Conservation (phyloP, 2,113 vertebrate species). For the Fulmarus glacialis region DNA sequence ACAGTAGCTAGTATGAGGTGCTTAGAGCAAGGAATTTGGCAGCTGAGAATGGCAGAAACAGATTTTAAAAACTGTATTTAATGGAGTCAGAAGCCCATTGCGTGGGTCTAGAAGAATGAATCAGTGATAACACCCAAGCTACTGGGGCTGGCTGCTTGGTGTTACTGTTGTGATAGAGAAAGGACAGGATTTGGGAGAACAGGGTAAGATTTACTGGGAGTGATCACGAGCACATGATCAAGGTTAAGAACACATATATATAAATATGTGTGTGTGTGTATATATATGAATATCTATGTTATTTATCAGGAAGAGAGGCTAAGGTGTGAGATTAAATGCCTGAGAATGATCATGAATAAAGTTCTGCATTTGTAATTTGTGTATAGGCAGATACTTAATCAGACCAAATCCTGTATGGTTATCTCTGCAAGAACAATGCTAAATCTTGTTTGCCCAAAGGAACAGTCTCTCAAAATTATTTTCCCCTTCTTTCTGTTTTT, state of each 20-base stretch:
- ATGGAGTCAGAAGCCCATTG: background rate
- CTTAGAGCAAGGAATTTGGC: background rate
- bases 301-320: background rate
- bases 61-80: background rate
- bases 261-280: background rate
- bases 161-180: background rate
- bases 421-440: background rate
- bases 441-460: background rate
- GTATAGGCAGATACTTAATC: background rate
- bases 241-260: background rate
- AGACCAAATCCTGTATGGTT: background rate
- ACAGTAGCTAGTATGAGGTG: background rate
- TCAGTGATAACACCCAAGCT: background rate
- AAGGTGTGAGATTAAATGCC: background rate
- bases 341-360: background rate
- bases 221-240: background rate
- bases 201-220: background rate
- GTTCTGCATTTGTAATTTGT: background rate
- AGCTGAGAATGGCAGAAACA: background rate
- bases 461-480: background rate
- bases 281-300: background rate
- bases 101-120: background rate
- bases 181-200: background rate
- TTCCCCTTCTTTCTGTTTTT: background rate
- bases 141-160: background rate